Evolutionary conservation across 2,113 vertebrate species (phyloP), one percentile per base, ranked within the genome.

Genomic region (Hystrix cristata): DNA sequence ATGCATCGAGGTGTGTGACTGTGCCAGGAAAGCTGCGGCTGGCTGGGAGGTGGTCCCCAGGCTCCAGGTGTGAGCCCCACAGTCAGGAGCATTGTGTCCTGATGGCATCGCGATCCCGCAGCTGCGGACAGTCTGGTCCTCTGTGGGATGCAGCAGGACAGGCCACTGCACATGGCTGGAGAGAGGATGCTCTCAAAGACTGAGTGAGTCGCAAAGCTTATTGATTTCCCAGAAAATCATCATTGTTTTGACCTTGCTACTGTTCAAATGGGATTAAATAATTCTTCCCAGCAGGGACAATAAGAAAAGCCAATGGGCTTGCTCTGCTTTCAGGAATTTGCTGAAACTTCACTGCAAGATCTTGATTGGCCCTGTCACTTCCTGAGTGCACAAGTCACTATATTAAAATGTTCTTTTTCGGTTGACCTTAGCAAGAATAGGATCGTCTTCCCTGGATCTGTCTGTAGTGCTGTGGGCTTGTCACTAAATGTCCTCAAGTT

Each of bases 201-300:
- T 88, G 71, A 76, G 65, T 82, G 65, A 65, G 38, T 82, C 72
- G 90, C 34, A 10, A 69, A 83, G 89, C 48, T 94, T 86, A 87
- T 90, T 78, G 94, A 83, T 95, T 96, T 97, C 65, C 43, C 78
- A 72, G 95, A 78, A 94, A 85, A 94, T 82, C 53, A 62, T 90
- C 71, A 91, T 86, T 80, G 51, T 93, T 90, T 93, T 91, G 95
- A 94, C 83, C 90, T 86, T 86, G 82, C 43, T 80, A 21, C 64
- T 38, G 57, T 89, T 94, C 86, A 86, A 62, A 83, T 83, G 51
- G 86, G 82, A 96, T 88, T 87, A 72, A 83, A 46, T n/a, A 69
- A 72, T 74, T 89, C 92, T 91, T 91, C 94, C 92, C 83, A 48
- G 79, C 31, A 67, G 67, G 57, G 64, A 48, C 29, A 46, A 4